phyloP scores from a whole-genome alignment of 1,140 invertebrate genomes.

The Drosophila miranda region DNA sequence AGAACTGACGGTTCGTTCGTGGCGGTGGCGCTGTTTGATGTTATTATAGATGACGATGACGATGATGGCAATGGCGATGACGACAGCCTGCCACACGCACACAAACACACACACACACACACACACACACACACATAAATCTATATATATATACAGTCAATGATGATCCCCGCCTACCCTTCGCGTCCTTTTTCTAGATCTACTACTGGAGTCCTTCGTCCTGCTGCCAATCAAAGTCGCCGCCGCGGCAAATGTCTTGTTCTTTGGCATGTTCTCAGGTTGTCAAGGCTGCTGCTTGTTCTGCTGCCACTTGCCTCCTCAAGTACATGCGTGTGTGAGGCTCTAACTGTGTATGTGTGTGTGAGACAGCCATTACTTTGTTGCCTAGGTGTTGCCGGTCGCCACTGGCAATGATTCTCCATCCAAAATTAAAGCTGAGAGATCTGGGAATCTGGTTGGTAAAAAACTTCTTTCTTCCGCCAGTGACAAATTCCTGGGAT shows the following conservation, averaged over 20 bases:
- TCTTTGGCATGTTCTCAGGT: slow-evolving; percentile 69
- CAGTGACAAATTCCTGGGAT: no score
- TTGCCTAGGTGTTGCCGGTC: slow-evolving; percentile 69
- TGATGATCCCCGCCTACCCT: slow-evolving; percentile 25
- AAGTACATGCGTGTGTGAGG: slow-evolving; percentile 51
- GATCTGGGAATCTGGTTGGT: slow-evolving; percentile 22
- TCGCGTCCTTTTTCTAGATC: slow-evolving; percentile 9
- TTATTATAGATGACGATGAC: slow-evolving; percentile 79
- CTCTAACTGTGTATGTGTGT: slow-evolving; percentile 28
- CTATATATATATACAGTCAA: slow-evolving; percentile 25
- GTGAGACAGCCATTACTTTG: slow-evolving; percentile 67
- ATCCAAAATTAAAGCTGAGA: slow-evolving; percentile 53
- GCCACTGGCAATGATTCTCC: slow-evolving; percentile 67
- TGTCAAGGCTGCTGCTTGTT: slow-evolving; percentile 47
- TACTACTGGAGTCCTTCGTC: no score
- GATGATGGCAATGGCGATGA: slow-evolving; percentile 52
- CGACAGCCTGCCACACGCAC: slow-evolving; percentile 27
- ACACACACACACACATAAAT: slow-evolving; percentile 1
- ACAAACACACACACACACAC: slow-evolving; percentile 16
- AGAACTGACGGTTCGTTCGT: slow-evolving; percentile 18
- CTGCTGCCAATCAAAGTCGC: slow-evolving; percentile 73
- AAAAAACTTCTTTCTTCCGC: neutral
- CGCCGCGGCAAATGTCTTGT: slow-evolving; percentile 69
- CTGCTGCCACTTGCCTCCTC: slow-evolving; percentile 15
- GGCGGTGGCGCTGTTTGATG: slow-evolving; percentile 69